These are phyloP conservation scores for Catharus fuscescens DNA, from an alignment of 2,113 vertebrate genomes.

Conservation along the genomic window DNA sequence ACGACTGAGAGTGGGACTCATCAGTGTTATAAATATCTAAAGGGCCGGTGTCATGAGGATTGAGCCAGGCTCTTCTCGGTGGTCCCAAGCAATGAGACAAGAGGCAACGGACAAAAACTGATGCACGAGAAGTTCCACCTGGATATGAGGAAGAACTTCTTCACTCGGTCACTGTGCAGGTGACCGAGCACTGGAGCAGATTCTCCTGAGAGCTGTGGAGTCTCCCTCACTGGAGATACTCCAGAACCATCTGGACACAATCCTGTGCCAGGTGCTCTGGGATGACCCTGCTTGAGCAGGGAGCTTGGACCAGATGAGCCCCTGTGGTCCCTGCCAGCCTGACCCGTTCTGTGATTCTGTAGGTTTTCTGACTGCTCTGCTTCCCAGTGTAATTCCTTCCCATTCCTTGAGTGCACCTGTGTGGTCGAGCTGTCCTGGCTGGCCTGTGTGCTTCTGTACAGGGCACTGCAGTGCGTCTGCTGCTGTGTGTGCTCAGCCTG, in stretches of 20 bases:
- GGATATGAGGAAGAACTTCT: neutral
- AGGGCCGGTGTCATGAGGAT: neutral
- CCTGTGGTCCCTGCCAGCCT: rapidly evolving
- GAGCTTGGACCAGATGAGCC: rapidly evolving
- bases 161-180: neutral
- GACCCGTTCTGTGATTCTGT: neutral
- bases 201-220: neutral
- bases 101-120: rapidly evolving
- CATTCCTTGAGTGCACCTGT: rapidly evolving
- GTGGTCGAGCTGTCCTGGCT: neutral
- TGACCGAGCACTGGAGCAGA: neutral
- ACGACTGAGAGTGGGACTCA: rapidly evolving
- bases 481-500: no score
- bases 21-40: neutral
- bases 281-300: neutral
- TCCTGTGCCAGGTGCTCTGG: neutral
- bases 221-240: neutral
- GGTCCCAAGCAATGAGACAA: neutral
- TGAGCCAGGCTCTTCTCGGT: neutral
- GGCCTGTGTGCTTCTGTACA: rapidly evolving
- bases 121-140: neutral
- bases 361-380: rapidly evolving
- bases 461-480: rapidly evolving
- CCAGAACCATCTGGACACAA: neutral
- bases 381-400: rapidly evolving